Evolutionary conservation across 2,797 vertebrate genomes (phyloP), one percentile per base, ranked within the genome.

Genomic region (Setipinna tenuifilis): DNA sequence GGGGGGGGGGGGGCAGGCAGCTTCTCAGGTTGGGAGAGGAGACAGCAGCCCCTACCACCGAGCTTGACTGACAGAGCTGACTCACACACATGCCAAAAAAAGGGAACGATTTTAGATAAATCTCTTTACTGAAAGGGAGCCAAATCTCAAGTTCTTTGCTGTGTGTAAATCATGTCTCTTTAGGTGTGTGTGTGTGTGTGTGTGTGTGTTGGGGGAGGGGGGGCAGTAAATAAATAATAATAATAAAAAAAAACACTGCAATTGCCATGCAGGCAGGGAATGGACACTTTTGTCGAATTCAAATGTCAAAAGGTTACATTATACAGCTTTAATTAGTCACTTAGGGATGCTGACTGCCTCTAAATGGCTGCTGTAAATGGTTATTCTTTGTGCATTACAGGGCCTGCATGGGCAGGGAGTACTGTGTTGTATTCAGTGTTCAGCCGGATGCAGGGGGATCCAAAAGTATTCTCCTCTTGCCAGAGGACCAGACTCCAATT

Each of bases 321-420:
- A 75, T 75, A 75, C 68, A 75, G 68, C 31, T 75, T 75, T 75
- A 75, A 75, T 75, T 75, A 41, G 28, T 16, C 68, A 75, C 68
- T 75, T 75, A 75, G 68, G 68, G 68, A 75, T 75, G 31, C 31
- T 7, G 28, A 35, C 19, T 75, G 68, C 31, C 12, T 75, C 68
- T 75, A 75, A 75, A 75, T 75, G 68, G 16, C 68, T 41, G 12
- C 68, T 75, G 68, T 41, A 75, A 41, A 75, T 28, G 19, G 68
- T 75, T 12, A 75, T 75, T 75, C 31, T 75, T 16, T 17, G 68
- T 75, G 68, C 68, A 48, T 48, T 48, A 48, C 46, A 48, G 46
- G 10, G 3, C 46, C 10, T 48, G 46, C 46, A 75, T 21, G 14
- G 68, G 28, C 28, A 41, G 31, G 17, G 16, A 6, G 23, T 62